Conservation (phyloP, 2,888 invertebrate species). For the Aleiodes alternator region DNA sequence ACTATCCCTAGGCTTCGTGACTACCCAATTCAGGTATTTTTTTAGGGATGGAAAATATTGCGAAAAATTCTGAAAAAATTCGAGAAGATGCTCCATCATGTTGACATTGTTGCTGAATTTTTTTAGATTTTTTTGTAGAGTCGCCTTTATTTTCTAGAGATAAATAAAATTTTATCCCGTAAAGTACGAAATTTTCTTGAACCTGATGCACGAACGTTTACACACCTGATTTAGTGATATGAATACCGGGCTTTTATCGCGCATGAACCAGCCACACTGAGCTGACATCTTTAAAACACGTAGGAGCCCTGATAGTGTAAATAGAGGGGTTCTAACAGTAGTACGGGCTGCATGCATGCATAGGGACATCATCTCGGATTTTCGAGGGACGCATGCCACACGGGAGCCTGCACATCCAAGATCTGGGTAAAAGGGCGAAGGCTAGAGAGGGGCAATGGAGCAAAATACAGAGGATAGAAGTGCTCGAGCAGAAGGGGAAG, state of each 20-base stretch:
- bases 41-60: too few species aligned
- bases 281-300: conserved; percentile 32
- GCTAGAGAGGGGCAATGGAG: neutral
- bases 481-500: conserved; percentile 1
- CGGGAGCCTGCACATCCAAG: conserved; percentile 43
- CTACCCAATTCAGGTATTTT: too few species aligned
- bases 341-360: conserved; percentile 62
- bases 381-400: conserved; percentile 24
- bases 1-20: too few species aligned
- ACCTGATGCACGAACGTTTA: conserved; percentile 30
- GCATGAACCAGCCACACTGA: conserved; percentile 1
- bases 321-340: conserved; percentile 59
- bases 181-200: too few species aligned
- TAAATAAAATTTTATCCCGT: too few species aligned
- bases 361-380: conserved; percentile 38
- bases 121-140: too few species aligned
- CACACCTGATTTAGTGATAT: conserved; percentile 5
- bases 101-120: too few species aligned
- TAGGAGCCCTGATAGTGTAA: conserved; percentile 28
- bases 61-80: too few species aligned
- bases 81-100: too few species aligned
- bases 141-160: too few species aligned
- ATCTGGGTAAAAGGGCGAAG: conserved; percentile 10
- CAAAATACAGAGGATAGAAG: conserved; percentile 14
- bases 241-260: conserved; percentile 24